phyloP scores from a whole-genome alignment of 2,113 vertebrate genomes.

The Semnornis frantzii region DNA sequence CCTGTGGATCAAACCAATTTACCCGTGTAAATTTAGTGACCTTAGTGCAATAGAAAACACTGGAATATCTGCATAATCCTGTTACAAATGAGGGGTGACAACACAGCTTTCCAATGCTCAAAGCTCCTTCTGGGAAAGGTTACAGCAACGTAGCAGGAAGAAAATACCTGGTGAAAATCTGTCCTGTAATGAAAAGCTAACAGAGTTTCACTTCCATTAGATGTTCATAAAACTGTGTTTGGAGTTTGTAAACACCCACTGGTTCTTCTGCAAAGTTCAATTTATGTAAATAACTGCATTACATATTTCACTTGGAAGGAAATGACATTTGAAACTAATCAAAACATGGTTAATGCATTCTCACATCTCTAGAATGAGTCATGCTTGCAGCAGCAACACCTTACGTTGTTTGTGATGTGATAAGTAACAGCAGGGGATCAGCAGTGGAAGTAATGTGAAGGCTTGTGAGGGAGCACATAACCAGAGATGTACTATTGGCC shows the following conservation, averaged over 20 bases:
- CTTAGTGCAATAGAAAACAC: neutral
- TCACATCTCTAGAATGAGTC: neutral
- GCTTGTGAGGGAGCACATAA: neutral
- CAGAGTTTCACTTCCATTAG: neutral
- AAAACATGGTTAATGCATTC: neutral
- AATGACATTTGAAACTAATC: neutral
- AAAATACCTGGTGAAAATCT: neutral
- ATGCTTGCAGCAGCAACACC: neutral
- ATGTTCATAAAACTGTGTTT: neutral
- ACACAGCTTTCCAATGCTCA: neutral
- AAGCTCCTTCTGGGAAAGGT: neutral
- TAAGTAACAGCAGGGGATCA: neutral
- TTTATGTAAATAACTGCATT: neutral
- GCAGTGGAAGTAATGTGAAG: neutral
- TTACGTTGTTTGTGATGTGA: neutral
- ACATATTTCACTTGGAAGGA: neutral
- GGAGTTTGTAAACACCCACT: neutral
- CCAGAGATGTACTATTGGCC: neutral
- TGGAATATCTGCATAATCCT: neutral
- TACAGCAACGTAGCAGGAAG: neutral
- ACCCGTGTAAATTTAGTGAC: neutral
- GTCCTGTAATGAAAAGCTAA: neutral
- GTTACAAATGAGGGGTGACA: neutral
- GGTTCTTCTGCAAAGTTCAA: neutral
- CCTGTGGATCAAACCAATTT: neutral